A percentile compares a stretch with the other conserved stretches of the same genome.
These are phyloP conservation scores for Nasua narica DNA, from an alignment of 2,797 vertebrate species.

Conservation along the genomic window DNA sequence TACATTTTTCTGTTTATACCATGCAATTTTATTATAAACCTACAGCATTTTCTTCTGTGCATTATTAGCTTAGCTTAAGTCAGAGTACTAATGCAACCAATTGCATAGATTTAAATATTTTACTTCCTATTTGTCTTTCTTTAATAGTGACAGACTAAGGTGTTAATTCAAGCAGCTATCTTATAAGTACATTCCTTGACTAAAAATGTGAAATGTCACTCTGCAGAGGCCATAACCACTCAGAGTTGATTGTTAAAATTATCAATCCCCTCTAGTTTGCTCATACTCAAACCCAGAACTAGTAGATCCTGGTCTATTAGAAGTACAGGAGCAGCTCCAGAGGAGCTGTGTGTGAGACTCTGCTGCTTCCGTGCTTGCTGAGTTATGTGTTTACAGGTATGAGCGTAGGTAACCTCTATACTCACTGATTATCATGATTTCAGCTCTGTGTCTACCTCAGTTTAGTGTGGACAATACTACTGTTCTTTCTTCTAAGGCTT, in stretches of 20 bases:
- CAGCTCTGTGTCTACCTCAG: not conserved
- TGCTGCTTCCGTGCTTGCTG: not conserved
- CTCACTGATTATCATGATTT: not conserved
- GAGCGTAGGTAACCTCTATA: not conserved
- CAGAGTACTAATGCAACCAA: not conserved
- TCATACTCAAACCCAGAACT: not conserved
- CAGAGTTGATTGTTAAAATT: not conserved
- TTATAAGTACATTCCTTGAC: not conserved
- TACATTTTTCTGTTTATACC: not conserved
- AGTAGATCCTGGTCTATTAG: not conserved
- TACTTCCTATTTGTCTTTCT: not conserved
- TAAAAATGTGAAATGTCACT: not conserved
- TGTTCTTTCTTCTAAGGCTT: not conserved
- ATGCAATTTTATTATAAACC: not conserved
- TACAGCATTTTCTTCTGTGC: not conserved
- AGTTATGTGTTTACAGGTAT: accelerated
- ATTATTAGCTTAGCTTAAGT: not conserved
- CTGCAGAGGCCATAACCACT: not conserved
- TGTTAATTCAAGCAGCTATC: not conserved
- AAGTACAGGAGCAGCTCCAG: not conserved
- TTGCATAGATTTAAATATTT: not conserved
- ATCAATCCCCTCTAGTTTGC: not conserved
- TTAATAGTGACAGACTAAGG: not conserved
- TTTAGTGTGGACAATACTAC: not conserved
- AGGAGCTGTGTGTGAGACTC: not conserved